Evolutionary conservation across 2,888 invertebrate species (phyloP), one percentile per base, ranked within the genome.

Genomic region (Drosophila borealis): DNA sequence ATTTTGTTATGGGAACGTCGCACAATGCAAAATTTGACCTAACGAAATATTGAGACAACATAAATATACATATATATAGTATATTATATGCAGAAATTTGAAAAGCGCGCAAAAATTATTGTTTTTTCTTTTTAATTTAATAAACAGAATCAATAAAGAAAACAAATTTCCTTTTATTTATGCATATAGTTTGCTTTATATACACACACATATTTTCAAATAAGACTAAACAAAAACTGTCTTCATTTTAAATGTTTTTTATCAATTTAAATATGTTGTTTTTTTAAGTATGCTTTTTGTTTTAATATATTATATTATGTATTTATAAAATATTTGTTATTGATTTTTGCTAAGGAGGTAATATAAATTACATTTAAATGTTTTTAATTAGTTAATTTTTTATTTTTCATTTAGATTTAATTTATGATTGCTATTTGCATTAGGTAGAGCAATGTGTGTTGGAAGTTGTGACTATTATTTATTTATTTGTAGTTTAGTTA

Each of bases 311-410:
- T 50, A 46, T 54, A 25, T 59, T 50, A 41, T 51, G 54, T 51
- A 54, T 62, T 74, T 29, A 69, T 66, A 54, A 61, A 64, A 66
- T 55, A 76, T 80, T 71, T 74, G 70, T 87, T 82, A 78, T 80
- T 80, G 88, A 82, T 84, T 90, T 90, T 90, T 86, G 88, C 90
- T 90, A 90, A 90, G 89, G 90, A 90, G 89, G 90, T 90, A 90
- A 90, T 90, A 83, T 88, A 89, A 84, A 88, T 88, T 88, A 88
- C 80, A 80, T 76, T 81, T 85, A 72, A 84, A 79, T 77, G 69
- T 68, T 68, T 37, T 71, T 73, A 74, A 63, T 66, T 65, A 69
- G 50, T 70, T 72, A 55, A 25, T 65, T 59, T 45, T 39, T 62
- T 67, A 25, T 56, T 49, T 60, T 62, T 36, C 46, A 62, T 68